These are phyloP conservation scores for Acronicta leporina DNA, from an alignment of 2,888 invertebrate genomes.

Conservation along the genomic window DNA sequence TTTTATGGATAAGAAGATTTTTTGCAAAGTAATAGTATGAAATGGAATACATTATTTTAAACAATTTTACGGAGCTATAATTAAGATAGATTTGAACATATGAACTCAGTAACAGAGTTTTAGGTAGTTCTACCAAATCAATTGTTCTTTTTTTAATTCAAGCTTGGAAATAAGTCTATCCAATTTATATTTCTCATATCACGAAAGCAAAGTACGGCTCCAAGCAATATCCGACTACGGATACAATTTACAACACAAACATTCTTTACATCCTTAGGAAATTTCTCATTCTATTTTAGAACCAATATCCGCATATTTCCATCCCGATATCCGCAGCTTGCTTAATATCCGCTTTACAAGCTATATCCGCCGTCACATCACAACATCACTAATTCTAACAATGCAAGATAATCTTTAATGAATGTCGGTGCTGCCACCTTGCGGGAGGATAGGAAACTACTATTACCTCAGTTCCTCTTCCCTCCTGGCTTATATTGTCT, in stretches of 20 bases:
- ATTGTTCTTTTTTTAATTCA: no score
- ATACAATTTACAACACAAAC: conserved; percentile 18
- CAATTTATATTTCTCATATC: conserved; percentile 1
- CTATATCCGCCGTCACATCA: conserved; percentile 20
- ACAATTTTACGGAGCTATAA: neutral
- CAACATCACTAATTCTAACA: conserved; percentile 42
- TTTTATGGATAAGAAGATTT: conserved; percentile 26
- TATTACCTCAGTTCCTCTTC: conserved; percentile 42
- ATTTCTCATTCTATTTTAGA: conserved; percentile 11
- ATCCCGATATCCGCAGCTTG: neutral
- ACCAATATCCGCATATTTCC: conserved; percentile 27
- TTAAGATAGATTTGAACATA: neutral
- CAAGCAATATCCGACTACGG: conserved; percentile 31
- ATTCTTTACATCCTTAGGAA: conserved; percentile 12
- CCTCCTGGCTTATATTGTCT: conserved; percentile 12
- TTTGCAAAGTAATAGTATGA: conserved; percentile 4
- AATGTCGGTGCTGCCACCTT: conserved; percentile 36
- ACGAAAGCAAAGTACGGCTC: conserved; percentile 8
- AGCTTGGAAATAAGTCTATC: no score
- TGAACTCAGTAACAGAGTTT: no score
- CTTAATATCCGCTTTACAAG: conserved; percentile 35
- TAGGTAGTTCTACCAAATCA: no score
- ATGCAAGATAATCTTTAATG: conserved; percentile 49
- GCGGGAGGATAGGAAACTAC: conserved; percentile 20
- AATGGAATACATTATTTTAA: neutral